Base-by-base conservation (phyloP, 1,140 invertebrate species). In the Heliconius melpomene region DNA sequence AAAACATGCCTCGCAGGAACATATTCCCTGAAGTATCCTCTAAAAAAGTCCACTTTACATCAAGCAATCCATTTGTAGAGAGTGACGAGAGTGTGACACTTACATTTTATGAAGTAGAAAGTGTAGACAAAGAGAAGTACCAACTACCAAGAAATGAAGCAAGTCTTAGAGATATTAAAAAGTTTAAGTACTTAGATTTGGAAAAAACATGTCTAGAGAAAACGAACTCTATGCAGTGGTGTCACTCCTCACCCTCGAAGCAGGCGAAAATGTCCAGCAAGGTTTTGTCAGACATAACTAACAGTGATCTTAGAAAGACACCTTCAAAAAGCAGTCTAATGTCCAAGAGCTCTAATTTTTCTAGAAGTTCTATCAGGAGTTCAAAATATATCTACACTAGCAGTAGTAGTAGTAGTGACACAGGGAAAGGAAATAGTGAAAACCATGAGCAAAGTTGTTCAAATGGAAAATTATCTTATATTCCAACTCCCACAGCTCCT, bases 101-200 rank as follows among this genome's bases (percentile, higher is more conserved):
- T 23, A 95, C 94, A 52, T 95, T 94, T 84, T 94, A 94, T 87
- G 94, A 95, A 75, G 82, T 94, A 46, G 94, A 94, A 13, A 89
- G 89, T 84, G 74, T 90, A 13, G 84, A 92, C 66, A 77, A 76
- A 32, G 85, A 89, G 23, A 86, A 80, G 1, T 82, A 89, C 38
- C 83, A 88, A 71, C 75, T 84, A 40, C 83, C 83, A 32, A 78
- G 75, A 18, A 79, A 81, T 54, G 82, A 88, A 36, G 85, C 87
- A 79, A 72, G 80, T 13, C 26, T 88, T 11, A 90, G 87, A 82
- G 90, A 91, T 77, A 93, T 95, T 16, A 85, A 85, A 57, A 93
- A 95, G 84, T 95, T 95, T 75, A 95, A 94, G 72, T 95, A 95
- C 81, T 87, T 95, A n/a, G 90, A 94, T 87, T 78, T 90, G 18